A percentile compares a stretch with the other conserved stretches of the same genome.
phyloP scores from a whole-genome alignment of 2,113 vertebrate genomes.

The Pongo abelii region DNA sequence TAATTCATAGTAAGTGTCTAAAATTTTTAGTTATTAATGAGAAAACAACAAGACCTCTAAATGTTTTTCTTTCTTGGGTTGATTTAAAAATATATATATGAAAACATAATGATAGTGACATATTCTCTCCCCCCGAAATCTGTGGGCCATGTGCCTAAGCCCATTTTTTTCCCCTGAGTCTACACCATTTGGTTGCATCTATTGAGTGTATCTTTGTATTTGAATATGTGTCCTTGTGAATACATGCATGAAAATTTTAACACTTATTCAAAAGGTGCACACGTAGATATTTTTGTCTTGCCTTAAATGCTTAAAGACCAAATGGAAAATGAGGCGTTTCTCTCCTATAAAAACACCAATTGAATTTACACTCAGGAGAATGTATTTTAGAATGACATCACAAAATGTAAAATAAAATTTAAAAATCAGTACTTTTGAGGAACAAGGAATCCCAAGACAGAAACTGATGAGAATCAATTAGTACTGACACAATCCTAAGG shows the following conservation, averaged over 20 bases:
- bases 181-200: not conserved
- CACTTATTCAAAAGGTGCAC: not conserved
- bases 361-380: not conserved
- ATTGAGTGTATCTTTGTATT: not conserved
- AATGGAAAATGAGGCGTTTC: not conserved
- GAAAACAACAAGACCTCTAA: not conserved
- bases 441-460: not conserved
- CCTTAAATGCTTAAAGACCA: not conserved
- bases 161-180: not conserved
- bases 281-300: not conserved
- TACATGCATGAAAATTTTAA: not conserved
- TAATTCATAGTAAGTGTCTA: not conserved
- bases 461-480: conserved; percentile 31
- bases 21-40: not conserved
- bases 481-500: not conserved
- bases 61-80: not conserved
- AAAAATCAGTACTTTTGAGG: conserved; percentile 34
- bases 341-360: not conserved
- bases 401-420: conserved; percentile 33
- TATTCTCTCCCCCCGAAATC: not conserved
- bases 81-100: not conserved
- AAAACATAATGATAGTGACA: not conserved
- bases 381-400: conserved; percentile 1
- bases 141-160: not conserved
- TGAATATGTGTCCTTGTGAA: not conserved